These are phyloP conservation scores for Fukomys damarensis DNA, from an alignment of 2,113 vertebrate genomes.

Conservation along the genomic window DNA sequence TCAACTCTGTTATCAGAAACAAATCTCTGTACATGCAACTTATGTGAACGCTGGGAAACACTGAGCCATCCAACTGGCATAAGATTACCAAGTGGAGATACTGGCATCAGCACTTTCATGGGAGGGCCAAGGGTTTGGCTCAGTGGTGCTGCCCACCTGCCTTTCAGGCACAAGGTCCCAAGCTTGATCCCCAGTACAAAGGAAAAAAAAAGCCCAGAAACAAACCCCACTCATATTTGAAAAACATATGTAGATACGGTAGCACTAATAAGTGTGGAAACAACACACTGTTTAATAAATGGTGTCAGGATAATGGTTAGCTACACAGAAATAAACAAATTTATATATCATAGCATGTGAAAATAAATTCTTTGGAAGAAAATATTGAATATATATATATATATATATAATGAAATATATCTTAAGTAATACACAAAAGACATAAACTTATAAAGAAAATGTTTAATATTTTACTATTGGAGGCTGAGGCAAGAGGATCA, in stretches of 20 bases:
- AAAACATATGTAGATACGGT: neutral
- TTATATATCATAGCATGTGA: neutral
- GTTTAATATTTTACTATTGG: neutral
- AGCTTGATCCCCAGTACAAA: no score
- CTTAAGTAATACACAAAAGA: constrained; percentile 9
- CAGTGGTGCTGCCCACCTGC: no score
- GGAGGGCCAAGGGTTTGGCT: neutral
- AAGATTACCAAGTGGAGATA: neutral
- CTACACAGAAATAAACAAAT: neutral
- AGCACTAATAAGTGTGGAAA: neutral
- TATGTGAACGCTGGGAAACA: constrained; percentile 10
- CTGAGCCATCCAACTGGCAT: neutral
- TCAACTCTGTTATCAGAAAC: neutral
- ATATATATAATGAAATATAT: neutral
- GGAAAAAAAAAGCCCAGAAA: neutral
- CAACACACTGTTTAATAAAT: neutral
- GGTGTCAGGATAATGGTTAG: neutral
- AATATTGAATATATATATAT: neutral
- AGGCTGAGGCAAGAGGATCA: neutral
- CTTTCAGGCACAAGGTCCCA: no score
- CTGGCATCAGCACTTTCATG: neutral
- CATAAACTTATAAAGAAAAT: neutral
- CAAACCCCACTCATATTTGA: neutral
- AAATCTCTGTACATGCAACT: neutral
- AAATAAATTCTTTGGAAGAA: constrained; percentile 33